phyloP scores from a whole-genome alignment of 1,140 invertebrate species.

The Oreohelix idahoensis region DNA sequence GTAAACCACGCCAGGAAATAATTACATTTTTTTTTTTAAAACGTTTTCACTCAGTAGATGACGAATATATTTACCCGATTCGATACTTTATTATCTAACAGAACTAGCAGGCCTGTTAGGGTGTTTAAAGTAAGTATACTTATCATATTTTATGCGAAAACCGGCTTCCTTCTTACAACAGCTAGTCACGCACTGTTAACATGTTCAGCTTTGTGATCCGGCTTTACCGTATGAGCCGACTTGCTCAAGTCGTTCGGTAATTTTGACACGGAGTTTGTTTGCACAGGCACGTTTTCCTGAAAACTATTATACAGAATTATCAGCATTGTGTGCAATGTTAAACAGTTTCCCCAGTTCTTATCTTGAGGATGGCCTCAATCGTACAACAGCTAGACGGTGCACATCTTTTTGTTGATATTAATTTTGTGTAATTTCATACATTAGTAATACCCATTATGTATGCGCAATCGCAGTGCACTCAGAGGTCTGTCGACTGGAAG shows the following conservation, averaged over 20 bases:
- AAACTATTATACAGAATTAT: no score
- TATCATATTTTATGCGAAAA: background rate
- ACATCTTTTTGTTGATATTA: no score
- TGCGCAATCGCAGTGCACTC: background rate
- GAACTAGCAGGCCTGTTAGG: background rate
- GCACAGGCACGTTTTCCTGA: no score
- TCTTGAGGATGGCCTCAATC: no score
- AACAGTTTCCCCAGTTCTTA: no score
- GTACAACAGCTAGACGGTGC: no score
- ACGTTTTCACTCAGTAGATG: background rate
- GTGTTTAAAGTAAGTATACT: slow-evolving; percentile 3
- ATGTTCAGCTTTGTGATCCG: background rate
- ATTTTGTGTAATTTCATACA: no score
- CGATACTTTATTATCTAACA: background rate
- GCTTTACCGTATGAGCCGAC: no score
- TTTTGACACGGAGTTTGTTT: no score
- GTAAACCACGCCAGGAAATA: background rate
- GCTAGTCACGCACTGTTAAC: background rate
- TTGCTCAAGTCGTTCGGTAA: no score
- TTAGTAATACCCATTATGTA: no score
- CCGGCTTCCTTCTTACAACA: background rate
- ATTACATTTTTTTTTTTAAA: background rate
- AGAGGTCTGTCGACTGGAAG: background rate
- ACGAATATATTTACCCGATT: background rate
- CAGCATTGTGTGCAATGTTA: no score